Percentiles rank a stretch among this genome's conserved stretches.
Evolutionary conservation across 2,113 vertebrate species (phyloP).

Genomic region (Axis porcinus): DNA sequence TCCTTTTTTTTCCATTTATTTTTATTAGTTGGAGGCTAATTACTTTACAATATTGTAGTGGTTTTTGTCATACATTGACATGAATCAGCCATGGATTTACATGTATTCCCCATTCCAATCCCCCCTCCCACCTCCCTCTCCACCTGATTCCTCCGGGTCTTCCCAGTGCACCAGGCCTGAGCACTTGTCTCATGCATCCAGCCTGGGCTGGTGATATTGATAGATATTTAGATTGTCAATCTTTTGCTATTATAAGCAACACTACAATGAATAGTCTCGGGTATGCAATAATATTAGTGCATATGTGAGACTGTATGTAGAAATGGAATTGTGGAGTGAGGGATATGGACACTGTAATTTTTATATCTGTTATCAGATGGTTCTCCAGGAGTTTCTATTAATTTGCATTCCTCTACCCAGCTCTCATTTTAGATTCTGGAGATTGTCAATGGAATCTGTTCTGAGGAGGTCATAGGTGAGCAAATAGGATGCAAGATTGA

Average conservation of each 20-base stretch:
- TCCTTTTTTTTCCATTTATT: too few relatives aligned
- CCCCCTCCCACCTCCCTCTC: too few relatives aligned
- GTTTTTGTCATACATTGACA: too few relatives aligned
- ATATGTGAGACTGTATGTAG: background rate
- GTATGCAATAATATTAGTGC: background rate
- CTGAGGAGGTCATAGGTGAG: background rate
- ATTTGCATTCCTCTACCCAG: background rate
- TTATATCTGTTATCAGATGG: background rate
- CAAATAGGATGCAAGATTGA: background rate
- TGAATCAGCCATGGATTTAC: too few relatives aligned
- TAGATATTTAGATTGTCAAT: background rate
- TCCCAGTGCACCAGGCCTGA: too few relatives aligned
- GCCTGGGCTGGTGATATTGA: background rate
- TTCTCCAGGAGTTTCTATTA: background rate
- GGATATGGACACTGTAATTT: background rate
- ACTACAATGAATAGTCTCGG: background rate
- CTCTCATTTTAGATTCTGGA: slow-evolving; percentile 4
- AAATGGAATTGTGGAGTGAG: background rate
- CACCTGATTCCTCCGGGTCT: too few relatives aligned
- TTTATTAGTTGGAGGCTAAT: too few relatives aligned
- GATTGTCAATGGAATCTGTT: background rate
- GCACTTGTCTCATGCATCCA: too few relatives aligned
- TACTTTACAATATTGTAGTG: too few relatives aligned
- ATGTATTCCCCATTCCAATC: too few relatives aligned
- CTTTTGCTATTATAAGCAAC: background rate